Base-by-base conservation (phyloP, 2,797 vertebrate genomes). In the Salarias fasciatus region DNA sequence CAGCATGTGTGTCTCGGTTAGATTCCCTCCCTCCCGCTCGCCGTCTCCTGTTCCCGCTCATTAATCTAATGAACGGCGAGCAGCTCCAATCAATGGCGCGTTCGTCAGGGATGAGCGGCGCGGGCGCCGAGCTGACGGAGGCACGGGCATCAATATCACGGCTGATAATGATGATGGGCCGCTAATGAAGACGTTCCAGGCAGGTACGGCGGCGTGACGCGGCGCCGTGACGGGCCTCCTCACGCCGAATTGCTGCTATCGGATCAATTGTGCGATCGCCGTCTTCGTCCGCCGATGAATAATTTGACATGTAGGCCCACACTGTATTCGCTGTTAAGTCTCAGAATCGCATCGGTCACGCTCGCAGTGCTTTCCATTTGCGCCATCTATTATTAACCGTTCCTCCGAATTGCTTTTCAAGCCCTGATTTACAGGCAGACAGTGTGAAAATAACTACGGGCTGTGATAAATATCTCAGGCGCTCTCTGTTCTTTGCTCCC, bases 1-100 rank as follows among this genome's bases (percentile, higher is more conserved):
- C 57, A 52, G 57, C 30, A 35, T 63, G 65, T 70, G 66, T 35
- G 68, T 65, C 43, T 47, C 12, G 61, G 59, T 73, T 59, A 44
- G 29, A n/a, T n/a, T 30, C 29, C 33, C 29, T 8, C 44, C 42
- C 11, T 62, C 56, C 53, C 37, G 36, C 71, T 53, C 12, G 2
- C 52, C 43, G 76, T 58, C 51, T 73, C 43, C 69, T 65, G 60
- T 74, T 83, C 67, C 67, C 46, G n/a, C 71, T 84, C 80, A 85
- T 88, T 84, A 79, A 79, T 74, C 45, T 78, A 85, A 88, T 84
- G 67, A 83, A 81, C 75, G 63, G 64, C 72, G 68, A 81, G 66
- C 77, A 64, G 81, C 74, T 70, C n/a, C 56, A 77, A 89, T 88
- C 80, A 63, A 88, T 84, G 72, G 55, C 47, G 67, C 18, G 47